Evolutionary conservation across 2,888 invertebrate species (phyloP), one percentile per base, ranked within the genome.

Genomic region (Blastobasis adustella): DNA sequence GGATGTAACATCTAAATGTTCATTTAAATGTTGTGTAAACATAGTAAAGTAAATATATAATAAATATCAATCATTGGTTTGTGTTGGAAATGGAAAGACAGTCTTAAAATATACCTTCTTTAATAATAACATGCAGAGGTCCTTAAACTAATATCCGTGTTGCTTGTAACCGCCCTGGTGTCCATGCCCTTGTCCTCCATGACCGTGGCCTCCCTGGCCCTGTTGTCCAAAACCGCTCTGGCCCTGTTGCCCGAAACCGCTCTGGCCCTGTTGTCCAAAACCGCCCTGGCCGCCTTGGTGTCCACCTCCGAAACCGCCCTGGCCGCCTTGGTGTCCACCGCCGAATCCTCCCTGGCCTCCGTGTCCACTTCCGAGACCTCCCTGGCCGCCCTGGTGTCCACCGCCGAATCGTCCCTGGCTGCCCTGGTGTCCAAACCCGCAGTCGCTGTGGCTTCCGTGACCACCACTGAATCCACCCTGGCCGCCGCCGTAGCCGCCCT

Each of bases 251-350:
- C 49, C 50, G 9, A 42, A 46, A 7, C 53, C 51, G 5, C 53
- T 40, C 9, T 51, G 51, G 6, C 49, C 48, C 4, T 40, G 45
- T 3, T 47, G 42, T 8, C 54, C 55, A 42, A 37, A 47, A 9
- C 53, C 55, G 5, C 50, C 47, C 7, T 47, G 49, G 7, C 49
- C 49, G 5, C 51, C 56, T 5, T 36, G 37, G 4, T 52, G 51
- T 5, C 53, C 46, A 9, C 50, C 53, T 4, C 50, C 46, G n/a
- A 37, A 49, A 6, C 49, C 49, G 9, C 49, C 38, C 37, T 49
- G 49, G 7, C 55, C 55, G 38, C 23, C 23, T 23, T 23, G 23
- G 23, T 45, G 23, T 38, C 49, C 53, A 9, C 5, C 46, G 4
- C 10, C 44, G 2, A 44, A 44, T 10, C 44, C 44, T 9, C 51